Evolutionary conservation across 2,797 vertebrate genomes (phyloP).

Genomic region (Yasuhikotakia modesta): DNA sequence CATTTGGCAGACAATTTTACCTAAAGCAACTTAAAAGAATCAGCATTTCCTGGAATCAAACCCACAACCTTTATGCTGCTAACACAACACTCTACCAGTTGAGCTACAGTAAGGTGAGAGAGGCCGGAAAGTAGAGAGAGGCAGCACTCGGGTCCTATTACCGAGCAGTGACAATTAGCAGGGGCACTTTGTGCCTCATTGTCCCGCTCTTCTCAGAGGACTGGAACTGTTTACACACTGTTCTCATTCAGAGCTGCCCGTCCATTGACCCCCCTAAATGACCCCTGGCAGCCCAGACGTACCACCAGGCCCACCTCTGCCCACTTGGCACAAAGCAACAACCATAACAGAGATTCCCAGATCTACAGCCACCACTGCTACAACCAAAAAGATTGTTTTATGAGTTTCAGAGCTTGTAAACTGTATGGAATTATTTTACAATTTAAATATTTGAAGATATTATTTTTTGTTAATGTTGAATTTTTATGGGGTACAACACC

Average conservation of each 20-base stretch:
- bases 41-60: no score
- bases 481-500: no score
- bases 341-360: background rate
- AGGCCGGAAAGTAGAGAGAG: conserved; percentile 22
- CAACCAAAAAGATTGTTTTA: no score
- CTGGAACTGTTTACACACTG: conserved; percentile 65
- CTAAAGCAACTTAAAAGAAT: no score
- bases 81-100: no score
- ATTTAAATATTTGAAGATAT: no score
- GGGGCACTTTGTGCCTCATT: conserved; percentile 57
- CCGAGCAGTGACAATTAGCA: conserved; percentile 65
- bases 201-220: conserved; percentile 63
- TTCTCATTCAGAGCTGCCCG: conserved; percentile 58
- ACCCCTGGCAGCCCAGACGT: conserved; percentile 44
- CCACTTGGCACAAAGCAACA: conserved; percentile 34
- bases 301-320: conserved; percentile 48
- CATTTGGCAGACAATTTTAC: no score
- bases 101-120: conserved; percentile 64
- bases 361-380: conserved; percentile 4
- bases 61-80: no score
- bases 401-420: no score
- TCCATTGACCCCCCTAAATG: conserved; percentile 47
- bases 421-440: no score
- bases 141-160: conserved; percentile 70
- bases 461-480: no score